A percentile compares a stretch with the other conserved stretches of the same genome.
phyloP scores from a whole-genome alignment of 2,888 invertebrate genomes.

The Caenorhabditis sulstoni region DNA sequence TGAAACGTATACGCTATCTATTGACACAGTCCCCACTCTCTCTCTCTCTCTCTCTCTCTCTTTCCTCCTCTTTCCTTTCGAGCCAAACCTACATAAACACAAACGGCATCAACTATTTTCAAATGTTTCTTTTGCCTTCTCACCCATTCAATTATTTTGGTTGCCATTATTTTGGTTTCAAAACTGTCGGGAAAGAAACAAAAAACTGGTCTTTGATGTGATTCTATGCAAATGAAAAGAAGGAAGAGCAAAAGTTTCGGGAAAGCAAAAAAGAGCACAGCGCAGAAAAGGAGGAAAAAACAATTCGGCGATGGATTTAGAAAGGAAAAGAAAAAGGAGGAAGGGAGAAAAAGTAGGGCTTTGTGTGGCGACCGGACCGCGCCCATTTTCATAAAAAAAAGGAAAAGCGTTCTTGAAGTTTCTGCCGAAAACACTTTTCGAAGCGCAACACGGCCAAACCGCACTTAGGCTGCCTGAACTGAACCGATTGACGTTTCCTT shows the following conservation, averaged over 20 bases:
- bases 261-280: background rate
- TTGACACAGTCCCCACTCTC: conserved; percentile 38
- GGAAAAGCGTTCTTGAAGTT: conserved; percentile 43
- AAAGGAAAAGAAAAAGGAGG: too few species aligned
- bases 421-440: conserved; percentile 18
- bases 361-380: conserved; percentile 27
- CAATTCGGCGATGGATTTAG: conserved; percentile 47
- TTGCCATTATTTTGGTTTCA: background rate
- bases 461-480: too few species aligned
- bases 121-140: background rate
- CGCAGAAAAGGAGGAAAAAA: conserved; percentile 27
- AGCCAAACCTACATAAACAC: background rate
- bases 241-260: background rate
- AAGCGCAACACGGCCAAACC: too few species aligned
- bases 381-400: conserved; percentile 24
- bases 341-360: too few species aligned
- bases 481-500: too few species aligned
- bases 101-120: background rate
- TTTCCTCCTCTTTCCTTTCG: background rate
- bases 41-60: too few species aligned
- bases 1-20: conserved; percentile 47
- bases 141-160: background rate
- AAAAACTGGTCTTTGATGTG: background rate
- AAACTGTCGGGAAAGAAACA: too few species aligned
- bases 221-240: background rate